phyloP scores from a whole-genome alignment of 2,888 invertebrate genomes.

The Diachrysia chrysitis region DNA sequence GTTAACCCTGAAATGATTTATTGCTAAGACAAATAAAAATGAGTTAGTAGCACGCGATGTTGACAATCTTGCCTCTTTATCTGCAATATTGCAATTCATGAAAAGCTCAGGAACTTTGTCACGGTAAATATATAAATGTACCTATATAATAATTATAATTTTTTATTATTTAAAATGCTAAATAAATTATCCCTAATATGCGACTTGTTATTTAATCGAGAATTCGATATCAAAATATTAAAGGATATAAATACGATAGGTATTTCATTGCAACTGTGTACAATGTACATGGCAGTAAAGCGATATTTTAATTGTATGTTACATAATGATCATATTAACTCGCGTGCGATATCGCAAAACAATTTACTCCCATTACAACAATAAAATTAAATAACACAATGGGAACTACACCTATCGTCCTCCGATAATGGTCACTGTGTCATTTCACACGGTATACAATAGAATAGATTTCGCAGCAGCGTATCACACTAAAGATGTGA shows the following conservation, averaged over 20 bases:
- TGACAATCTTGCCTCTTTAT: slow-evolving; percentile 33
- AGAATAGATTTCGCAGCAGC: neutral
- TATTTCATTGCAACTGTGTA: too few species aligned
- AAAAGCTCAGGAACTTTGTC: slow-evolving; percentile 1
- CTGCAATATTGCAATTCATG: slow-evolving; percentile 22
- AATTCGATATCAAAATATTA: neutral
- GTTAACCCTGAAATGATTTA: slow-evolving; percentile 35
- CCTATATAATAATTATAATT: too few species aligned
- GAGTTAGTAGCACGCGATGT: slow-evolving; percentile 36
- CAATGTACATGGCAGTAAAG: neutral
- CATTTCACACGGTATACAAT: slow-evolving; percentile 1
- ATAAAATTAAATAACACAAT: neutral
- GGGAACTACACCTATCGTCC: neutral
- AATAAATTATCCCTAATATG: too few species aligned
- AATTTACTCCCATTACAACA: slow-evolving; percentile 1
- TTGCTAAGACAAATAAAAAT: slow-evolving; percentile 38
- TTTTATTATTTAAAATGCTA: too few species aligned
- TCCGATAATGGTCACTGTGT: neutral
- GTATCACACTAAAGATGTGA: neutral
- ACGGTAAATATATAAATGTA: too few species aligned
- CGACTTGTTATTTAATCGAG: too few species aligned
- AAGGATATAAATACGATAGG: too few species aligned
- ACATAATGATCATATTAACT: neutral
- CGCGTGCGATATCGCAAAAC: neutral
- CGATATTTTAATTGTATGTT: neutral